Percentiles rank a stretch among this genome's conserved stretches.
These are phyloP conservation scores for Anas platyrhynchos DNA, from an alignment of 2,113 vertebrate genomes.

Conservation along the genomic window DNA sequence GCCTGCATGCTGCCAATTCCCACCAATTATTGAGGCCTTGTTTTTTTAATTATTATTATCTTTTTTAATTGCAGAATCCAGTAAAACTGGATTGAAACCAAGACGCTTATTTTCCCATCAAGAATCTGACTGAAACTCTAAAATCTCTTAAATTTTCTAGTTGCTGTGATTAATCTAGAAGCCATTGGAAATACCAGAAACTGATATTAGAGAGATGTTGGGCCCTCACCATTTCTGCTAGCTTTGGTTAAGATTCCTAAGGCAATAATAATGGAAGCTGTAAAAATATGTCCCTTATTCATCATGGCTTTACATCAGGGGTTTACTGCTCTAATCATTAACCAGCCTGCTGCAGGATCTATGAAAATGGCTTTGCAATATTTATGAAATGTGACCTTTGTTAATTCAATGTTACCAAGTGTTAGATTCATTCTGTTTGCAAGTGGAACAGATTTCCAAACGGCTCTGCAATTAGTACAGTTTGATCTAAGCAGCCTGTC, in stretches of 20 bases:
- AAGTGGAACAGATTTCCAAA: constrained; percentile 70
- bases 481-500: constrained; percentile 68
- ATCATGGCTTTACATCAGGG: constrained; percentile 33
- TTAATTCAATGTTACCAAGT: constrained; percentile 60
- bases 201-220: neutral
- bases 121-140: neutral
- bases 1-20: neutral
- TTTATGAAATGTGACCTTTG: constrained; percentile 71
- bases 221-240: neutral
- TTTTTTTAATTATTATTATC: neutral
- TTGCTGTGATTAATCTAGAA: neutral
- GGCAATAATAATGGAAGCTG: constrained; percentile 15
- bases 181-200: neutral
- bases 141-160: neutral
- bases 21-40: neutral
- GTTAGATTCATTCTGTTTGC: constrained; percentile 54
- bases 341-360: constrained; percentile 52
- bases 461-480: constrained; percentile 64
- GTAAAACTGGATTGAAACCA: neutral
- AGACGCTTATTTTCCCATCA: neutral
- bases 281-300: constrained; percentile 47
- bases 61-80: neutral
- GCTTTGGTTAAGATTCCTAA: constrained; percentile 15
- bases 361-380: constrained; percentile 66
- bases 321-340: constrained; percentile 62